Conservation (phyloP, 2,888 invertebrate species). For the Cheiracanthium punctorium region DNA sequence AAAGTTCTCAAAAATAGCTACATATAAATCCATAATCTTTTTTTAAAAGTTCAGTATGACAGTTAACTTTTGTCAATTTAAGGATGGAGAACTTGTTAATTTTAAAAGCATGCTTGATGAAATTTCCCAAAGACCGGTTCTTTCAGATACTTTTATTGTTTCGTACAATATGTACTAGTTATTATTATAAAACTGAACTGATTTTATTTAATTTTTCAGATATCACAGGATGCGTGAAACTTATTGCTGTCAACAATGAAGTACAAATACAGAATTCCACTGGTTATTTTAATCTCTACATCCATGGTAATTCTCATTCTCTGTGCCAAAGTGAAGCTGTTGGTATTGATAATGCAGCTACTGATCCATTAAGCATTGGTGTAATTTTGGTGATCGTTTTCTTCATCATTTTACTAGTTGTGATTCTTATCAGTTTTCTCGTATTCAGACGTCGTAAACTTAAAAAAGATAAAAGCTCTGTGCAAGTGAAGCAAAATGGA, state of each 20-base stretch:
- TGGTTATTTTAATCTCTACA: conserved; percentile 78
- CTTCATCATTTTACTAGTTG: conserved; percentile 91
- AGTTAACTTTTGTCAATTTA: no score
- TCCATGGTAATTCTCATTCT: conserved; percentile 82
- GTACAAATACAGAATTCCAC: conserved; percentile 92
- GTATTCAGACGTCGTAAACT: conserved; percentile 91
- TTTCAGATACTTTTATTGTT: no score
- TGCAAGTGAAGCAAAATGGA: conserved; percentile 76
- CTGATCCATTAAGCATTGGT: conserved; percentile 92
- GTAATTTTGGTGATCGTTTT: conserved; percentile 95
- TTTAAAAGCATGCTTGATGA: no score
- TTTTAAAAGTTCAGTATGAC: no score
- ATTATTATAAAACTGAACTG: no score
- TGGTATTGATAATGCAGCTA: conserved; percentile 83
- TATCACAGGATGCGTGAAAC: conserved; percentile 90
- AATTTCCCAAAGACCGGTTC: no score
- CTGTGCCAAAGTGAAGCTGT: conserved; percentile 87
- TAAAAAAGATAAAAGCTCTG: conserved; percentile 79
- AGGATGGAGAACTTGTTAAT: no score
- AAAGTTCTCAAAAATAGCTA: no score
- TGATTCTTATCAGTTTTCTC: conserved; percentile 92
- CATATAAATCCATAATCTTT: no score
- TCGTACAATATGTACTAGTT: no score
- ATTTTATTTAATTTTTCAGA: conserved; percentile 47
- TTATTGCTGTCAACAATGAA: conserved; percentile 91